Percentiles rank a stretch among this genome's conserved stretches.
phyloP scores from a whole-genome alignment of 1,140 invertebrate genomes.

The Brachionus koreanus region DNA sequence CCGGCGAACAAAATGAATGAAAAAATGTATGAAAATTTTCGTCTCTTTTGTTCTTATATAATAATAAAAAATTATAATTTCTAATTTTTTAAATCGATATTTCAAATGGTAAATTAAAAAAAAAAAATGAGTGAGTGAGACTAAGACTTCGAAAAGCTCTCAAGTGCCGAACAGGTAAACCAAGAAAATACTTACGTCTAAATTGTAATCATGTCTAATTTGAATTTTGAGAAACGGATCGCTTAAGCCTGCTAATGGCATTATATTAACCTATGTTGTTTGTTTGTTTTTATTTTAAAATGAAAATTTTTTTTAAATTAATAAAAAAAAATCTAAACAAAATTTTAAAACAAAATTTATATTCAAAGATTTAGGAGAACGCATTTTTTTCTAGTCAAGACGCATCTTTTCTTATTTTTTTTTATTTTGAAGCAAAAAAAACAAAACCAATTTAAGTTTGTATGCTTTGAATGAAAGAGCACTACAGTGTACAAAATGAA shows the following conservation, averaged over 20 bases:
- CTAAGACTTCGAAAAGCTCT: slow-evolving; percentile 25
- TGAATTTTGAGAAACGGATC: slow-evolving; percentile 42
- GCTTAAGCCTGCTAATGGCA: slow-evolving; percentile 44
- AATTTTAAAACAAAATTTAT: not conserved
- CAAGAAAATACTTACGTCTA: slow-evolving; percentile 37
- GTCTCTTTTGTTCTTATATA: slow-evolving; percentile 1
- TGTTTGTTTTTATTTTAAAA: not conserved
- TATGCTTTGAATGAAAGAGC: not conserved
- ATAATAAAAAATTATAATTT: slow-evolving; percentile 42
- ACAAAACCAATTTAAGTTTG: not conserved
- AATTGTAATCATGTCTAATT: slow-evolving; percentile 39
- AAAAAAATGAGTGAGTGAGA: not conserved
- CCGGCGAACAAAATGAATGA: not conserved
- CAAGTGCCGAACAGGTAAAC: slow-evolving; percentile 3
- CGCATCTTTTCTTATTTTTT: not conserved
- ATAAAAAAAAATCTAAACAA: slow-evolving; percentile 19
- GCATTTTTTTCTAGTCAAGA: not conserved
- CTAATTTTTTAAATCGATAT: slow-evolving; percentile 22
- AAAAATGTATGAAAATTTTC: slow-evolving; percentile 19
- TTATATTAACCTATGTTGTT: not conserved
- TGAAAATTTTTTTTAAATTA: not conserved
- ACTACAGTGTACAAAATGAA: not conserved
- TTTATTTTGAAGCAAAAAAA: not conserved
- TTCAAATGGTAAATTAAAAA: not conserved
- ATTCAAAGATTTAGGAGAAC: not conserved